Conservation (phyloP, 2,113 vertebrate genomes). For the Chauna torquata region DNA sequence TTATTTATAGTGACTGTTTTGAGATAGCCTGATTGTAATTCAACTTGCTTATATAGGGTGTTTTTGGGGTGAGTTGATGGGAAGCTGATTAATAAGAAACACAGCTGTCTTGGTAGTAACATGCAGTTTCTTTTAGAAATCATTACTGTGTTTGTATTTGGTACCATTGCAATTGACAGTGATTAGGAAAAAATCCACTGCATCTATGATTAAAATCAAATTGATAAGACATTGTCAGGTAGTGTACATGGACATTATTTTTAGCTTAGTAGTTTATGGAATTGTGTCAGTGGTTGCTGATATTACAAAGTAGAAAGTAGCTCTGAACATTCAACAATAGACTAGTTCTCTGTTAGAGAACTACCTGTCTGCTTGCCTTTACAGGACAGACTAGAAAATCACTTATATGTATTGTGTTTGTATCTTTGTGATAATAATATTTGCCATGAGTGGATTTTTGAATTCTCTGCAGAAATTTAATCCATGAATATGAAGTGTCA, state of each 20-base stretch:
- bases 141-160: conserved; percentile 44
- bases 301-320: neutral
- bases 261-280: neutral
- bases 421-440: neutral
- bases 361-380: neutral
- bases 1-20: conserved; percentile 56
- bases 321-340: neutral
- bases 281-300: neutral
- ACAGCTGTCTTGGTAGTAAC: conserved; percentile 2
- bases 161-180: conserved; percentile 10
- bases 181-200: conserved; percentile 17
- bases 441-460: neutral
- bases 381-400: neutral
- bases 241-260: neutral
- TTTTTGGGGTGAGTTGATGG: conserved; percentile 8
- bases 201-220: conserved; percentile 32
- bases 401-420: neutral
- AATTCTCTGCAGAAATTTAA: conserved; percentile 5
- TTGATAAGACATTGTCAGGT: neutral
- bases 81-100: conserved; percentile 50
- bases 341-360: neutral
- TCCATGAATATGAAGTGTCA: neutral
- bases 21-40: conserved; percentile 57
- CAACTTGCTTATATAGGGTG: conserved; percentile 27
- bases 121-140: neutral